A percentile compares a stretch with the other conserved stretches of the same genome.
Conservation (phyloP, 2,888 invertebrate species). For the Timema cristinae region DNA sequence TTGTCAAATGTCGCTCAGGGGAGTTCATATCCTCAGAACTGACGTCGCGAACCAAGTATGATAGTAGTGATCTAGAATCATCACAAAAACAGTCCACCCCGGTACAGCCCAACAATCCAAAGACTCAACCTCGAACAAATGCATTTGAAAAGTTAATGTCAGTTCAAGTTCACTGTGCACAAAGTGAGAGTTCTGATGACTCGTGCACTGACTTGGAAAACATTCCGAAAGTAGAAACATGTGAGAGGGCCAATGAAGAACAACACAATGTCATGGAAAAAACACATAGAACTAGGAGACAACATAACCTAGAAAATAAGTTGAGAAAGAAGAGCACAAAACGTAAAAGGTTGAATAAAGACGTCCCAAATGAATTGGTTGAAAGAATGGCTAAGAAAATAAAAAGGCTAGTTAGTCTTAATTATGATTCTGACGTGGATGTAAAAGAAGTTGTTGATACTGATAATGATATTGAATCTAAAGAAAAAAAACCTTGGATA, state of each 20-base stretch:
- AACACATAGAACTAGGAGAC: constrained; percentile 17
- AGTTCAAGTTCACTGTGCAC: neutral
- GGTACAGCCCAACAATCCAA: too few relatives aligned
- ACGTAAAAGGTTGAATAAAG: neutral
- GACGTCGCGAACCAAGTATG: too few relatives aligned
- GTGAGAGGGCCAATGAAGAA: neutral
- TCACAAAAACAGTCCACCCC: neutral
- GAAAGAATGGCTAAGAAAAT: neutral
- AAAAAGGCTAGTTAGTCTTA: too few relatives aligned
- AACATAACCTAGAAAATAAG: constrained; percentile 19
- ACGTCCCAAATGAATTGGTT: neutral
- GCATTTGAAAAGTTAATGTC: constrained; percentile 7
- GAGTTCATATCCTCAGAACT: too few relatives aligned
- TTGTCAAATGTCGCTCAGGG: too few relatives aligned
- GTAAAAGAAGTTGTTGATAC: too few relatives aligned
- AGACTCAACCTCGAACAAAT: neutral
- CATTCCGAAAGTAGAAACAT: neutral
- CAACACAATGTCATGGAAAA: neutral
- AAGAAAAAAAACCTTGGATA: too few relatives aligned
- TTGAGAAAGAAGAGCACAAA: constrained; percentile 10
- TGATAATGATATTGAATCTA: too few relatives aligned
- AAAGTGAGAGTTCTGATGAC: neutral
- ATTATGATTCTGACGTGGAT: too few relatives aligned
- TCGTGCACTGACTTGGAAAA: neutral
- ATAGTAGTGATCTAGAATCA: too few relatives aligned